Evolutionary conservation across 2,888 invertebrate genomes (phyloP).

Genomic region (Phlogophora meticulosa): DNA sequence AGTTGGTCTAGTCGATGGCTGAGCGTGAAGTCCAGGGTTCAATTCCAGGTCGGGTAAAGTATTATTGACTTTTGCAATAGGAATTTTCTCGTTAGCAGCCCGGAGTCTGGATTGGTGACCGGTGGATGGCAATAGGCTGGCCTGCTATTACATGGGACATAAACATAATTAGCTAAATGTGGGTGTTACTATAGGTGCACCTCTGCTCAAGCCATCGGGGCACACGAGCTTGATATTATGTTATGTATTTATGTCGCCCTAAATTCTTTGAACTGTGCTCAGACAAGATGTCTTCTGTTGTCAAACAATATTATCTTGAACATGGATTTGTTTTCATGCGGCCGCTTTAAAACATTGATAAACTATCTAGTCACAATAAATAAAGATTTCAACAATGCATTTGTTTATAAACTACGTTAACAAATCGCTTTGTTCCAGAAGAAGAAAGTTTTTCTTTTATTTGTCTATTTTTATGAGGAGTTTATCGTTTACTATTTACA

Average conservation of each 20-base stretch:
- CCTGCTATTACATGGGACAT: too few species aligned
- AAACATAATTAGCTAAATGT: too few species aligned
- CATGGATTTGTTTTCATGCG: slow-evolving; percentile 52
- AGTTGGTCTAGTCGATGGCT: too few species aligned
- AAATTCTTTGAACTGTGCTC: slow-evolving; percentile 33
- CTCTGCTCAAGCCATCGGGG: too few species aligned
- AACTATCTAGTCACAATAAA: slow-evolving; percentile 40
- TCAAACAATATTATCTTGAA: slow-evolving; percentile 51
- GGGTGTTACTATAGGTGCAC: too few species aligned
- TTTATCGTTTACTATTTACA: not conserved
- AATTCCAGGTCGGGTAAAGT: too few species aligned
- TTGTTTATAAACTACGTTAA: slow-evolving; percentile 34
- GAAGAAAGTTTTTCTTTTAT: slow-evolving; percentile 9
- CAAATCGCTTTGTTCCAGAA: slow-evolving; percentile 20
- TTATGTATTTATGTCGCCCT: slow-evolving; percentile 28
- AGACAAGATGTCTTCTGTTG: slow-evolving; percentile 42
- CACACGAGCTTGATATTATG: too few species aligned
- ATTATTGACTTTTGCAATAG: too few species aligned
- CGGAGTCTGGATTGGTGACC: too few species aligned
- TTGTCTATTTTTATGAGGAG: not conserved
- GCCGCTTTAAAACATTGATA: slow-evolving; percentile 32
- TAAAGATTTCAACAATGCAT: slow-evolving; percentile 31
- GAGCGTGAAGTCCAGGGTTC: too few species aligned
- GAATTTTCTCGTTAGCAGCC: too few species aligned
- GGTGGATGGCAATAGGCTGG: too few species aligned